Evolutionary conservation across 2,888 invertebrate species (phyloP).

Genomic region (Sphaerophoria rueppellii): DNA sequence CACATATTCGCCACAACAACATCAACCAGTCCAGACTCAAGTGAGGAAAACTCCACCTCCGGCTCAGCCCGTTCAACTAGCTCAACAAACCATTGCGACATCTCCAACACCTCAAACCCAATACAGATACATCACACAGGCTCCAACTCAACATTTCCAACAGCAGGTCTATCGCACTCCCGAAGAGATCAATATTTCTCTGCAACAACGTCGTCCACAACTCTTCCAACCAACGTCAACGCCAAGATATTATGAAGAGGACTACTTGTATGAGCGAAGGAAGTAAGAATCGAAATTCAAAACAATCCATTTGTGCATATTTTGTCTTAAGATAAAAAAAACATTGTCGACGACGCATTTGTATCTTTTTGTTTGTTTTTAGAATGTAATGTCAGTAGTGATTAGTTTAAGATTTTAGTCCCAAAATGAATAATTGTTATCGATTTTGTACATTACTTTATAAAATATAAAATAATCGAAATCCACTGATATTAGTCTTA

Average conservation of each 20-base stretch:
- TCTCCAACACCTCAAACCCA: slow-evolving; percentile 80
- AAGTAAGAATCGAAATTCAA: slow-evolving; percentile 75
- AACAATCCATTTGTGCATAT: slow-evolving; percentile 65
- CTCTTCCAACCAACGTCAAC: slow-evolving; percentile 82
- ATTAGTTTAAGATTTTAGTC: slow-evolving; percentile 64
- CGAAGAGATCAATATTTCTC: slow-evolving; percentile 93
- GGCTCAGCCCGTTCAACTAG: slow-evolving; percentile 64
- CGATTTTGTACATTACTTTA: no score
- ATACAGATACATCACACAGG: slow-evolving; percentile 81
- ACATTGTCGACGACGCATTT: slow-evolving; percentile 36
- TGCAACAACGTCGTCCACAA: slow-evolving; percentile 87
- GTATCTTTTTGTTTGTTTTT: slow-evolving; percentile 50
- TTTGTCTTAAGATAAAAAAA: slow-evolving; percentile 28
- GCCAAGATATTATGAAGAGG: slow-evolving; percentile 81
- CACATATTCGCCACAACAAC: slow-evolving; percentile 71
- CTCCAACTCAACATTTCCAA: slow-evolving; percentile 81
- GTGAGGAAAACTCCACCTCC: slow-evolving; percentile 61
- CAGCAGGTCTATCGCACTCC: slow-evolving; percentile 92
- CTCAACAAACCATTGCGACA: slow-evolving; percentile 78
- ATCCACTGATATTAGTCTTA: slow-evolving; percentile 25
- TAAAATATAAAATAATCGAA: slow-evolving; percentile 65
- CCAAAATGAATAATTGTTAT: slow-evolving; percentile 67
- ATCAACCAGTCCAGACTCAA: slow-evolving; percentile 76
- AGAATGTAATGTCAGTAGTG: slow-evolving; percentile 42
- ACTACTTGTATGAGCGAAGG: slow-evolving; percentile 81